Percentiles rank a stretch among this genome's conserved stretches.
phyloP scores from a whole-genome alignment of 2,113 vertebrate genomes.

The Pollachius pollachius region DNA sequence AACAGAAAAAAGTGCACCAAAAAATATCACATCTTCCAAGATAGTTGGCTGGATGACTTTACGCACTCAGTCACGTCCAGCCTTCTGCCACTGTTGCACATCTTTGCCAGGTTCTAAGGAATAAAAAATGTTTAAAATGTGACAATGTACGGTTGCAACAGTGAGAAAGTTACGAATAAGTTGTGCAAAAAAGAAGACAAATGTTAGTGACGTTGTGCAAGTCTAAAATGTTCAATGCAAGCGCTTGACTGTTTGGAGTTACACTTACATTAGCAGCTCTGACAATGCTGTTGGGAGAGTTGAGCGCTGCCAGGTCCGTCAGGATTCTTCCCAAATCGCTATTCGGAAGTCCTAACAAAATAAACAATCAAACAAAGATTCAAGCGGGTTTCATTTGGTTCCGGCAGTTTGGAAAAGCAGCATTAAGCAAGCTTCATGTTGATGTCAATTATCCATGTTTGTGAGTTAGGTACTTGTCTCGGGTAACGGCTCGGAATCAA shows the following conservation, averaged over 20 bases:
- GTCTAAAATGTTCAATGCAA: background rate
- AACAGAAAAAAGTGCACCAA: slow-evolving; percentile 10
- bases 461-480: slow-evolving; percentile 74
- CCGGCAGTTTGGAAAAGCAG: too few relatives aligned
- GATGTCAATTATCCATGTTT: background rate
- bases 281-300: slow-evolving; percentile 93
- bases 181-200: too few relatives aligned
- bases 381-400: background rate
- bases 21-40: slow-evolving; percentile 33
- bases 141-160: too few relatives aligned
- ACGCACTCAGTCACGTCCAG: slow-evolving; percentile 77
- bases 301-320: slow-evolving; percentile 86
- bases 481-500: slow-evolving; percentile 75
- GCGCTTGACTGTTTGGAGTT: background rate
- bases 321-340: slow-evolving; percentile 87
- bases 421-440: too few relatives aligned
- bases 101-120: slow-evolving; percentile 74
- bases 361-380: background rate
- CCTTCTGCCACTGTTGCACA: slow-evolving; percentile 72
- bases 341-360: slow-evolving; percentile 41
- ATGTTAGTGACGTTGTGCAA: too few relatives aligned
- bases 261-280: slow-evolving; percentile 87
- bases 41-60: slow-evolving; percentile 55
- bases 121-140: background rate
- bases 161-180: too few relatives aligned